phyloP scores from a whole-genome alignment of 2,888 invertebrate genomes.

The Cacoxenus indagator region DNA sequence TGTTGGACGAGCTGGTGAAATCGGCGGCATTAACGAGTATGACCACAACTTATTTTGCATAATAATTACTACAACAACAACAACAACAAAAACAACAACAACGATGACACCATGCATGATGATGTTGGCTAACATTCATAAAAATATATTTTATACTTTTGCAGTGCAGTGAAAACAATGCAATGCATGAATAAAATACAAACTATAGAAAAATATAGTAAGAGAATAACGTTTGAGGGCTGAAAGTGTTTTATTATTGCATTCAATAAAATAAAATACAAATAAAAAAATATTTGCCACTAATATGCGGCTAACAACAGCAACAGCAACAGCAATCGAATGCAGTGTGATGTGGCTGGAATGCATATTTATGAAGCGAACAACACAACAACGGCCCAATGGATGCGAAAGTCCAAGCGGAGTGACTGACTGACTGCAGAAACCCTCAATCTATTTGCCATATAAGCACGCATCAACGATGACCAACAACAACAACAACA shows the following conservation, averaged over 20 bases:
- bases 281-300: conserved; percentile 54
- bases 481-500: not conserved
- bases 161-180: conserved; percentile 32
- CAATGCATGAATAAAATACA: conserved; percentile 34
- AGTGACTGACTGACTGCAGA: not conserved
- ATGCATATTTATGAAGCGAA: conserved; percentile 56
- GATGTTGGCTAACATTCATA: conserved; percentile 27
- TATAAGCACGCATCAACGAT: conserved; percentile 24
- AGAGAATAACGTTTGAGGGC: not conserved
- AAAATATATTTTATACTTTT: conserved; percentile 39
- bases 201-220: conserved; percentile 5
- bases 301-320: conserved; percentile 47
- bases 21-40: conserved; percentile 27
- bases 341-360: conserved; percentile 10
- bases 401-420: too few relatives aligned
- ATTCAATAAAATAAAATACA: too few relatives aligned
- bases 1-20: conserved; percentile 6
- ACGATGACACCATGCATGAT: conserved; percentile 10
- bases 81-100: conserved; percentile 7
- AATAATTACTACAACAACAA: conserved; percentile 42
- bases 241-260: conserved; percentile 38
- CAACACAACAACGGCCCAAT: not conserved
- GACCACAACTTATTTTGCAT: conserved; percentile 49
- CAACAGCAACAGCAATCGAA: too few relatives aligned
- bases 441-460: not conserved